Evolutionary conservation across 2,113 vertebrate species (phyloP).

Genomic region (Dipodomys stephensi): DNA sequence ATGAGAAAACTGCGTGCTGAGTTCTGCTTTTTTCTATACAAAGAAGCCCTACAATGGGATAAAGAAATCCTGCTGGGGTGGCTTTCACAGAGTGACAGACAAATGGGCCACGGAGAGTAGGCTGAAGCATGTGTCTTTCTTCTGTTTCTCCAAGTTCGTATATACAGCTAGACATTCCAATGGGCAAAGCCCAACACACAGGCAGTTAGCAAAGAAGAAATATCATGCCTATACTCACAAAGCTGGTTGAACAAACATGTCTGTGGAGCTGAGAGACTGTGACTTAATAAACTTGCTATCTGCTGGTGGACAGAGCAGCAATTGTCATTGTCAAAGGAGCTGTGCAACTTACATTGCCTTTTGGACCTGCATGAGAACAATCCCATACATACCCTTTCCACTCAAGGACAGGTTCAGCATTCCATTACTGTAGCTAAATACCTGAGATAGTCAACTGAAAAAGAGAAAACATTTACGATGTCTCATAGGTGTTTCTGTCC

Average conservation of each 20-base stretch:
- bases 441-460: no score
- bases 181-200: background rate
- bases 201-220: background rate
- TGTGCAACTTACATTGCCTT: no score
- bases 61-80: background rate
- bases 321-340: no score
- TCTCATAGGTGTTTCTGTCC: no score
- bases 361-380: no score
- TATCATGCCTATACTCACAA: fast-evolving
- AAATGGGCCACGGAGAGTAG: background rate
- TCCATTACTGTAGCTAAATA: no score
- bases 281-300: no score
- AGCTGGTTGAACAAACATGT: background rate
- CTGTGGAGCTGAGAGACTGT: background rate
- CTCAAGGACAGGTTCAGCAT: no score
- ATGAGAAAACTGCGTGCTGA: background rate
- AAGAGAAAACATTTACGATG: no score
- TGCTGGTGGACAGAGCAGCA: background rate
- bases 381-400: no score
- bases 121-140: background rate
- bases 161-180: background rate
- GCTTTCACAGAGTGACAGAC: background rate
- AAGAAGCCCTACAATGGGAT: background rate
- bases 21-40: background rate
- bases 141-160: background rate